Percentiles rank a stretch among this genome's conserved stretches.
Evolutionary conservation across 2,888 invertebrate genomes (phyloP).

Genomic region (Sisyra nigra): DNA sequence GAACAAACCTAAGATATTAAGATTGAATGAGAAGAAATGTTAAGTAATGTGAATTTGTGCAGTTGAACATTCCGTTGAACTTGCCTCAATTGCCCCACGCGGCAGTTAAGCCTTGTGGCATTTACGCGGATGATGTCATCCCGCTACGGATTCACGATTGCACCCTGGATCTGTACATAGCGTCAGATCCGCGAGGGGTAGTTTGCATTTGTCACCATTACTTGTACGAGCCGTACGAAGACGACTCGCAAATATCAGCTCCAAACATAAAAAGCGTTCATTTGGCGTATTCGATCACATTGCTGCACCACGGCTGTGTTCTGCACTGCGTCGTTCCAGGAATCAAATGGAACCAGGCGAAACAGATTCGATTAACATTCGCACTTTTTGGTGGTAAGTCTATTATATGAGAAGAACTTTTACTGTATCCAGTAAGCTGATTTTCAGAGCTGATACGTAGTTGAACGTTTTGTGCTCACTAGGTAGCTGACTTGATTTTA

Average conservation of each 20-base stretch:
- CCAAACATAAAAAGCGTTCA: slow-evolving; percentile 44
- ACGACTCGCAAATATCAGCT: slow-evolving; percentile 15
- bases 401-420: too few relatives aligned
- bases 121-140: slow-evolving; percentile 67
- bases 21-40: too few relatives aligned
- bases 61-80: slow-evolving; percentile 75
- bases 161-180: slow-evolving; percentile 60
- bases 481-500: too few relatives aligned
- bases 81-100: slow-evolving; percentile 48
- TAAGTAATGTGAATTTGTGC: too few relatives aligned
- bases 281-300: slow-evolving; percentile 71
- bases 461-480: too few relatives aligned
- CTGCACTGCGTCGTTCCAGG: slow-evolving; percentile 70
- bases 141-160: slow-evolving; percentile 70
- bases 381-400: slow-evolving; percentile 44
- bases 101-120: slow-evolving; percentile 40
- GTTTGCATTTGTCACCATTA: slow-evolving; percentile 72
- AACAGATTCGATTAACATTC: slow-evolving; percentile 60
- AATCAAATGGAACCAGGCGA: slow-evolving; percentile 62
- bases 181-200: slow-evolving; percentile 56
- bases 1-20: too few relatives aligned
- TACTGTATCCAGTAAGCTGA: too few relatives aligned
- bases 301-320: slow-evolving; percentile 69
- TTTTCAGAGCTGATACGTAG: too few relatives aligned
- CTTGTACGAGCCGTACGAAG: slow-evolving; percentile 48